phyloP scores from a whole-genome alignment of 2,113 vertebrate species.

The Morone saxatilis region DNA sequence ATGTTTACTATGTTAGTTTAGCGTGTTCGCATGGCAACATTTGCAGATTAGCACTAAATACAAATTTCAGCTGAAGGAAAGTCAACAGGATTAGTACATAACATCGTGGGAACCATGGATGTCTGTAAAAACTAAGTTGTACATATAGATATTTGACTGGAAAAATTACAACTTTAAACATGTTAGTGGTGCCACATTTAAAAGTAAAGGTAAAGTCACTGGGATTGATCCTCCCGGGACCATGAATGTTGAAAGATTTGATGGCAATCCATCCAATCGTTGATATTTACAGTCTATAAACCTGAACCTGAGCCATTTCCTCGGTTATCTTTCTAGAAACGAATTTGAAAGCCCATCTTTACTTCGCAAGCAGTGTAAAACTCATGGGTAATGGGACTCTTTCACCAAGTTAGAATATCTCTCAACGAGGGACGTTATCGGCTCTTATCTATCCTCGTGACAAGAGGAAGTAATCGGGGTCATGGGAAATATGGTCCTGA shows the following conservation, averaged over 20 bases:
- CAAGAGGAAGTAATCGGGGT: conserved; percentile 20
- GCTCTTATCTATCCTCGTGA: conserved; percentile 17
- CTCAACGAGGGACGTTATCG: neutral
- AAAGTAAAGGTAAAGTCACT: too few relatives aligned
- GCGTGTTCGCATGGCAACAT: neutral
- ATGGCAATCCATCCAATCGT: too few relatives aligned
- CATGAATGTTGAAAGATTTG: too few relatives aligned
- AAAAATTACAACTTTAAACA: too few relatives aligned
- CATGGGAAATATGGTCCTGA: conserved; percentile 27
- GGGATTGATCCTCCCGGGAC: too few relatives aligned
- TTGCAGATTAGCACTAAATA: too few relatives aligned
- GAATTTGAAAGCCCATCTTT: neutral
- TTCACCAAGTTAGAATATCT: neutral
- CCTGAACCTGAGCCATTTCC: neutral
- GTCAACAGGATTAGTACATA: too few relatives aligned
- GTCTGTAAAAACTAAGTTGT: too few relatives aligned
- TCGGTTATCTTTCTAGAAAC: neutral
- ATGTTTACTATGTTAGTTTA: neutral
- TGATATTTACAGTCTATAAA: neutral
- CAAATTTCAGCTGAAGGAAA: too few relatives aligned
- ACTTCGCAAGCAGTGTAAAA: neutral
- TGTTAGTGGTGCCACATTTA: too few relatives aligned
- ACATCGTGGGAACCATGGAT: too few relatives aligned
- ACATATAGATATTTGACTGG: too few relatives aligned
- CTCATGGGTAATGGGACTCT: neutral